These are phyloP conservation scores for Chlorodrepanis virens DNA, from an alignment of 2,113 vertebrate genomes.

Conservation along the genomic window DNA sequence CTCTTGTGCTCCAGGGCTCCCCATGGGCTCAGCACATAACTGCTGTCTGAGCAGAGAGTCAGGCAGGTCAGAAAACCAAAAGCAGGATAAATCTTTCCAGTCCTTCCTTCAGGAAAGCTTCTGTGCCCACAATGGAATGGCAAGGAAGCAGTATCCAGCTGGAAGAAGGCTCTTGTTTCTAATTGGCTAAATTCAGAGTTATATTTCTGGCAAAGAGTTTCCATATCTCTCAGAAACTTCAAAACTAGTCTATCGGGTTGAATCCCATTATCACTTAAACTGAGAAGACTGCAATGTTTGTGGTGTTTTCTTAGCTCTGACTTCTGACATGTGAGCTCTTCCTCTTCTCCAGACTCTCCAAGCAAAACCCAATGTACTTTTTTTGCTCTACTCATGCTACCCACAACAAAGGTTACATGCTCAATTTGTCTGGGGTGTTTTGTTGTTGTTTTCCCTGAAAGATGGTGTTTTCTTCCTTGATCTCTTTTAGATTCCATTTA, in stretches of 20 bases:
- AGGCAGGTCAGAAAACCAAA: neutral
- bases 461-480: neutral
- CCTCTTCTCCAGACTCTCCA: neutral
- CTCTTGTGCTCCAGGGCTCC: rapidly evolving
- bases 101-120: neutral
- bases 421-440: neutral
- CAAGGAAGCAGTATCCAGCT: neutral
- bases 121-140: neutral
- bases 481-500: neutral
- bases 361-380: neutral
- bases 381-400: neutral
- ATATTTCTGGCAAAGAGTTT: neutral
- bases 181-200: neutral
- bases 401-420: neutral
- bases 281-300: neutral
- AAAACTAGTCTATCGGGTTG: neutral
- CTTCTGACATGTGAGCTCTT: neutral
- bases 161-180: neutral
- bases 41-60: neutral
- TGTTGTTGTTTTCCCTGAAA: neutral
- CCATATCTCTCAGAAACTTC: neutral
- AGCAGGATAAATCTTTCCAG: neutral
- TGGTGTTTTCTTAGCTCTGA: neutral
- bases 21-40: neutral
- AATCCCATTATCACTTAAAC: neutral